Percentiles rank a stretch among this genome's conserved stretches.
Evolutionary conservation across 2,797 vertebrate species (phyloP).

Genomic region (Sebastes vulpes): DNA sequence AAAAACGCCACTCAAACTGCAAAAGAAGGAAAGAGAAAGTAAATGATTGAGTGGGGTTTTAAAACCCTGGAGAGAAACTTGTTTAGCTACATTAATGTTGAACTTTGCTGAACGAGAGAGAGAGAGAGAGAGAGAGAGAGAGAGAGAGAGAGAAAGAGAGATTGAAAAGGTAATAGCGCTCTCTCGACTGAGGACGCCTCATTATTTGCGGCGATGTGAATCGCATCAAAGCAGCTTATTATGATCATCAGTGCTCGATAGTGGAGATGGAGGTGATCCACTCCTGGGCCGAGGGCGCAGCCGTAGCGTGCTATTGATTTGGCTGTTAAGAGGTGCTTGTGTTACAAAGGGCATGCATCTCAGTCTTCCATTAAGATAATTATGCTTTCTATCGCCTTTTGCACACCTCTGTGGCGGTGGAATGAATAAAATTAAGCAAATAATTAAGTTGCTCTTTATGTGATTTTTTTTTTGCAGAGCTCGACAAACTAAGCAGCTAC

Average conservation of each 20-base stretch:
- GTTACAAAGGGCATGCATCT: conserved; percentile 82
- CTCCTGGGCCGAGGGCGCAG: conserved; percentile 72
- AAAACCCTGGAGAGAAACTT: conserved; percentile 54
- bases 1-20: conserved; percentile 39
- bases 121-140: neutral
- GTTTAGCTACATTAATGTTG: conserved; percentile 63
- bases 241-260: conserved; percentile 81
- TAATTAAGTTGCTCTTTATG: conserved; percentile 80
- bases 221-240: conserved; percentile 83
- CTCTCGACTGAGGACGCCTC: conserved; percentile 72
- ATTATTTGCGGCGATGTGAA: conserved; percentile 80
- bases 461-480: conserved; percentile 42
- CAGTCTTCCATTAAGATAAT: conserved; percentile 86
- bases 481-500: conserved; percentile 45
- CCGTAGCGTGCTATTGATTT: conserved; percentile 84
- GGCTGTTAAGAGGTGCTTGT: conserved; percentile 85
- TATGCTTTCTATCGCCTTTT: conserved; percentile 79
- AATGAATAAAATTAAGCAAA: conserved; percentile 79
- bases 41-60: conserved; percentile 38
- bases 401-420: conserved; percentile 69
- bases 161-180: conserved; percentile 64
- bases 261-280: conserved; percentile 79
- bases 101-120: conserved; percentile 40
- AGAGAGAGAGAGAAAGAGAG: conserved; percentile 1
- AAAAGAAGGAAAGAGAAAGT: conserved; percentile 7